phyloP scores from a whole-genome alignment of 2,888 invertebrate species.

The Chaitophorus viminalis region DNA sequence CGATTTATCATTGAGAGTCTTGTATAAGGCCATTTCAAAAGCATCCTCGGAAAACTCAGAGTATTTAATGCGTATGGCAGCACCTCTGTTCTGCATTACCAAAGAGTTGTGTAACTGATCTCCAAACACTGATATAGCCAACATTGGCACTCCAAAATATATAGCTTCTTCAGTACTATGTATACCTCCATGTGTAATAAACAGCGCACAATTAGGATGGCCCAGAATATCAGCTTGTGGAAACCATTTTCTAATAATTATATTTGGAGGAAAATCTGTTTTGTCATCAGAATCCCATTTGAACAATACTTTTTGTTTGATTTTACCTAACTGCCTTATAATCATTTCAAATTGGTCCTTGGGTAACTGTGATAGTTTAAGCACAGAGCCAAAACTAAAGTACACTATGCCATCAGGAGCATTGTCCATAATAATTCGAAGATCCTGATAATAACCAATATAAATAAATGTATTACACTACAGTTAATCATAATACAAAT shows the following conservation, averaged over 20 bases:
- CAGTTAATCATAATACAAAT: neutral
- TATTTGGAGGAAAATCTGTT: conserved; percentile 30
- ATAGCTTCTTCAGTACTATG: conserved; percentile 56
- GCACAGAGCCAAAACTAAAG: conserved; percentile 49
- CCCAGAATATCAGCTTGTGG: conserved; percentile 49
- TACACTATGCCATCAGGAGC: conserved; percentile 23
- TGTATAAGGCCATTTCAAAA: conserved; percentile 25
- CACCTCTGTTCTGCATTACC: conserved; percentile 52
- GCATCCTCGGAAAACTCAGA: conserved; percentile 27
- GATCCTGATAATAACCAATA: conserved; percentile 17
- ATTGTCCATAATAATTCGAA: conserved; percentile 33
- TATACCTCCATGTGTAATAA: conserved; percentile 53
- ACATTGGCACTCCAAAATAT: conserved; percentile 53
- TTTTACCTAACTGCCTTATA: conserved; percentile 10
- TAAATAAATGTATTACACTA: neutral
- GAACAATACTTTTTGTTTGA: conserved; percentile 51
- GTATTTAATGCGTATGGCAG: conserved; percentile 39
- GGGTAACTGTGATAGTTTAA: conserved; percentile 32
- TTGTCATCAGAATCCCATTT: conserved; percentile 44
- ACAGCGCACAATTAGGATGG: conserved; percentile 40
- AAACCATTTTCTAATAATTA: conserved; percentile 55
- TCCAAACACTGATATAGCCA: conserved; percentile 47
- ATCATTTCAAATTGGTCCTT: conserved; percentile 31
- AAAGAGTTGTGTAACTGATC: conserved; percentile 51
- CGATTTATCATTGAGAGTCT: conserved; percentile 38